These are phyloP conservation scores for Pipistrellus pygmaeus DNA, from an alignment of 2,797 vertebrate species.

Conservation along the genomic window DNA sequence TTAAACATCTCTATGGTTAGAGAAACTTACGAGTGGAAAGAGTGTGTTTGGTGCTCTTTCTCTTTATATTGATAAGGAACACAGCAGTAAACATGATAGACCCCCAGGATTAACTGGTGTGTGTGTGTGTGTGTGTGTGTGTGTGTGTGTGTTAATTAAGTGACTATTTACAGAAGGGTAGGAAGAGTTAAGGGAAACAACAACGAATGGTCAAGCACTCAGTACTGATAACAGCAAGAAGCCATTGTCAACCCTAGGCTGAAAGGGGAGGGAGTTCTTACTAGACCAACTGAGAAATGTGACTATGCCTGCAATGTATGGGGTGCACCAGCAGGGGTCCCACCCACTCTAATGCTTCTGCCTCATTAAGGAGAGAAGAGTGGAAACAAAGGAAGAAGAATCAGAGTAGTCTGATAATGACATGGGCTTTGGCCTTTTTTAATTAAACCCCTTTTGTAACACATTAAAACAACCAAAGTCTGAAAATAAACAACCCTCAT, in stretches of 20 bases:
- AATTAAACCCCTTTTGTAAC: slow-evolving; percentile 91
- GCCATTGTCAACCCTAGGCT: not conserved
- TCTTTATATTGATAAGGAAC: not conserved
- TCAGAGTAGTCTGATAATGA: slow-evolving; percentile 98
- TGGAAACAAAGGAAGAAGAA: slow-evolving; percentile 98
- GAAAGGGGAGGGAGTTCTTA: not conserved
- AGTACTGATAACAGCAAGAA: slow-evolving; percentile 1
- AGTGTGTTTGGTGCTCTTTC: not conserved
- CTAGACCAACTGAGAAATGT: not conserved
- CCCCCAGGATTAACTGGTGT: not conserved
- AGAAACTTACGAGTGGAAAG: slow-evolving; percentile 18
- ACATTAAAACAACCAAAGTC: slow-evolving; percentile 81
- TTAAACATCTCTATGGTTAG: not conserved
- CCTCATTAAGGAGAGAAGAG: slow-evolving; percentile 95
- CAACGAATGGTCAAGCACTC: not conserved
- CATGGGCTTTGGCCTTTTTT: slow-evolving; percentile 99
- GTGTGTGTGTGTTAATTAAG: not conserved
- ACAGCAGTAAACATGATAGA: not conserved
- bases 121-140: not conserved
- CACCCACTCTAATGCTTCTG: slow-evolving; percentile 77
- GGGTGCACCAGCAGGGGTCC: slow-evolving; percentile 84
- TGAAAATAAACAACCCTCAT: not conserved
- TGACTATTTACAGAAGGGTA: not conserved
- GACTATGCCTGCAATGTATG: not conserved
- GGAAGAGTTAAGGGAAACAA: not conserved